These are phyloP conservation scores for Athalia rosae DNA, from an alignment of 2,888 invertebrate species.

Conservation along the genomic window DNA sequence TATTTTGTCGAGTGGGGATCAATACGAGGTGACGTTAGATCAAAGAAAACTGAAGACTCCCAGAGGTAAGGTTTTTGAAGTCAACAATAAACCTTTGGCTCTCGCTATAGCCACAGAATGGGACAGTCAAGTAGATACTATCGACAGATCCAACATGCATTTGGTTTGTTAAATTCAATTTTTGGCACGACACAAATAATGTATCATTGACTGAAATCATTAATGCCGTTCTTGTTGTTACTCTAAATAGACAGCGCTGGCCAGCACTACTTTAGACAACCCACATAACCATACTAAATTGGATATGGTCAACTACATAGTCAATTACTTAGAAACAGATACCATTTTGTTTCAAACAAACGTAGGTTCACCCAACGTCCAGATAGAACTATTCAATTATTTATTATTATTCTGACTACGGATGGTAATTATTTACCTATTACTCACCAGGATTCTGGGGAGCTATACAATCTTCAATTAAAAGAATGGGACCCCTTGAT, in stretches of 20 bases:
- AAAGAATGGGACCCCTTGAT: constrained; percentile 93
- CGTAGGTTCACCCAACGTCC: constrained; percentile 74
- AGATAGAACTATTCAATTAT: background rate
- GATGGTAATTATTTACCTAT: constrained; percentile 41
- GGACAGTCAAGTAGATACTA: constrained; percentile 87
- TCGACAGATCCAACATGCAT: constrained; percentile 90
- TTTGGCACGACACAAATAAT: constrained; percentile 43
- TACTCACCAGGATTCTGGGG: constrained; percentile 81
- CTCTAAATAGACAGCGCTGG: constrained; percentile 84
- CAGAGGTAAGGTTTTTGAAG: constrained; percentile 83
- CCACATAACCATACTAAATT: constrained; percentile 86
- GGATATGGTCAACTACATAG: constrained; percentile 85
- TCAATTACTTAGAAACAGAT: constrained; percentile 89
- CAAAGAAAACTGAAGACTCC: constrained; percentile 94
- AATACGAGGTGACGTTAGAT: constrained; percentile 92
- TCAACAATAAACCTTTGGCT: constrained; percentile 91
- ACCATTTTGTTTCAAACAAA: constrained; percentile 86
- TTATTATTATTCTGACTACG: background rate
- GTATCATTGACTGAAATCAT: constrained; percentile 34
- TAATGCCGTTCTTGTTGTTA: constrained; percentile 23
- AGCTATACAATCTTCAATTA: constrained; percentile 84
- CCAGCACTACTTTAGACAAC: constrained; percentile 95
- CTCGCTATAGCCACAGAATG: constrained; percentile 96
- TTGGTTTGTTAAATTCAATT: constrained; percentile 77
- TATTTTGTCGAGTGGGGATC: constrained; percentile 81